Evolutionary conservation across 2,888 invertebrate genomes (phyloP), one percentile per base, ranked within the genome.

Genomic region (Cataglyphis altisquamis): DNA sequence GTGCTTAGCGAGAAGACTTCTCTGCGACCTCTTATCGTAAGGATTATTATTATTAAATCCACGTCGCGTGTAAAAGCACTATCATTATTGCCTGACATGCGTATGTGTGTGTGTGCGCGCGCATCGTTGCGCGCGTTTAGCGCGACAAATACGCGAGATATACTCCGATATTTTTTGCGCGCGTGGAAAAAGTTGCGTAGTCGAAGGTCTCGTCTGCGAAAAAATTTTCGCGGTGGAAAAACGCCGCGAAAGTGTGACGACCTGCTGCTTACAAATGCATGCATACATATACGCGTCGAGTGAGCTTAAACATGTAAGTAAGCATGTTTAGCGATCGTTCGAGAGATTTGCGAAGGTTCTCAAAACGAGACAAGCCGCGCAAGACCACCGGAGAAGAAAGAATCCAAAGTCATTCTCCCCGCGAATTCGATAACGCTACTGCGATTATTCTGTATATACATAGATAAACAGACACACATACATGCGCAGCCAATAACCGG

Each of bases 241-340:
- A 80, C 78, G 78, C 57, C 32, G 57, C 70, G 60, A 72, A 80
- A 80, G 78, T 80, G 45, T 72, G 75, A 81, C 75, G 81, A 64
- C 63, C 52, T 39, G 52, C 66, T 67, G 66, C 63, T 77, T 82
- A 62, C 68, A 32, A 12, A 57, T 9, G 57, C 55, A 73, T 48
- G 74, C 81, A 1, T 29, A 3, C 29, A 83, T 57, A 52, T 81
- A 75, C 48, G 74, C 39, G 8, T 45, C 21, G 85, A 81, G 85
- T 84, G 84, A 86, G 70, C 77, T 48, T 48, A 48, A 48, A 82
- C 81, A 85, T 77, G 86, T 12, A 83, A 67, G 85, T 82, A 89
- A 89, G 89, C 84, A 84, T 66, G 86, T 89, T 89, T 88, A 89
- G 85, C 88, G 82, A 75, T 90, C 86, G 88, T 89, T 89, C 88